Evolutionary conservation across 2,113 vertebrate genomes (phyloP).

Genomic region (Phyllostomus hastatus): DNA sequence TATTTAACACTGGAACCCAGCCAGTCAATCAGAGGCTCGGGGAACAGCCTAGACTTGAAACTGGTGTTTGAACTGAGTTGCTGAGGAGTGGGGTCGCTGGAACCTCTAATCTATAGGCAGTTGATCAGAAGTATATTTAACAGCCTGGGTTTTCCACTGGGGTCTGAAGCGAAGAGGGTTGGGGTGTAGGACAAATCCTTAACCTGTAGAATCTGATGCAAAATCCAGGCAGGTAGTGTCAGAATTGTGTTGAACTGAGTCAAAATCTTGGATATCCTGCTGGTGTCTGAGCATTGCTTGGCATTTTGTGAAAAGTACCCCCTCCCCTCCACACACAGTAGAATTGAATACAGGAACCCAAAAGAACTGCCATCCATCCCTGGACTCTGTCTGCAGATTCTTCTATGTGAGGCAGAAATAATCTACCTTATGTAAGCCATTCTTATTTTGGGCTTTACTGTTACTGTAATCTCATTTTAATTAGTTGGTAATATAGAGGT

Average conservation of each 20-base stretch:
- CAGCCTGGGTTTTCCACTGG: neutral
- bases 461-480: neutral
- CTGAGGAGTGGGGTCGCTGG: too few relatives aligned
- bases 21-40: neutral
- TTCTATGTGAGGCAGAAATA: neutral
- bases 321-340: neutral
- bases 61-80: neutral
- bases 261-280: neutral
- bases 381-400: neutral
- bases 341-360: neutral
- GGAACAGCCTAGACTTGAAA: neutral
- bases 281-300: neutral
- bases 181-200: neutral
- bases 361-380: neutral
- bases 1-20: neutral
- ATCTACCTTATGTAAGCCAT: constrained; percentile 2
- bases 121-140: neutral
- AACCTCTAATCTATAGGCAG: neutral
- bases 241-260: neutral
- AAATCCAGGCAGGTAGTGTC: neutral
- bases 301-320: neutral
- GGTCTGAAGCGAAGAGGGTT: neutral
- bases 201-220: neutral
- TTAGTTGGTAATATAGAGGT: neutral
- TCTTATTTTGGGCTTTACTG: neutral